Evolutionary conservation across 2,113 vertebrate genomes (phyloP).

Genomic region (Amazona vittata): DNA sequence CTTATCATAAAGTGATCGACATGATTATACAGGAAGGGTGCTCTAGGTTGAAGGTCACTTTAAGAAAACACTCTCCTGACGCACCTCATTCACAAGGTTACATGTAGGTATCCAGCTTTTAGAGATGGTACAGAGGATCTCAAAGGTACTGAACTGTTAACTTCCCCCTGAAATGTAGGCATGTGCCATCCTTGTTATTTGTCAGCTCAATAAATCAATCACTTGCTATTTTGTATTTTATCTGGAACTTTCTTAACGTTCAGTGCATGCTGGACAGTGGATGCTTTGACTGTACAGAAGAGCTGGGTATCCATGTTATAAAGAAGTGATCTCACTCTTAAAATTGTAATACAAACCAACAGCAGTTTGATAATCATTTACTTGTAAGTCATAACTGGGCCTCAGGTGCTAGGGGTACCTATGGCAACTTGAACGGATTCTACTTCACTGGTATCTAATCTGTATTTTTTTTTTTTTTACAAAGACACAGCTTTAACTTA

Average conservation of each 20-base stretch:
- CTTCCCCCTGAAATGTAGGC: background rate
- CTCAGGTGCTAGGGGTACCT: background rate
- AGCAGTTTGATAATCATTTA: background rate
- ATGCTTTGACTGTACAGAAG: background rate
- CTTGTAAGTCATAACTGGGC: background rate
- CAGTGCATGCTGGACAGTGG: background rate
- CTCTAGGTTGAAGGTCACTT: background rate
- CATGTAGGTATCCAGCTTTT: background rate
- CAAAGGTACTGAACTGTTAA: background rate
- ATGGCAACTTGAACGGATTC: background rate
- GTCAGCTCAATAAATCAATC: conserved; percentile 55
- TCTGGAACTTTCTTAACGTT: background rate
- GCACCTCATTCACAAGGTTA: background rate
- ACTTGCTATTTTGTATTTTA: conserved; percentile 20
- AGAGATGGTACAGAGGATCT: background rate
- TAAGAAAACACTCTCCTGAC: background rate
- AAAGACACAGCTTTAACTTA: background rate
- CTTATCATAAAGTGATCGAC: background rate
- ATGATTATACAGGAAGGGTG: background rate
- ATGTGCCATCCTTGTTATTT: conserved; percentile 42
- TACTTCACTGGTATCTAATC: background rate
- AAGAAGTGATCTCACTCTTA: background rate
- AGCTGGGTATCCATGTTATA: background rate
- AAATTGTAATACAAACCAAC: background rate
- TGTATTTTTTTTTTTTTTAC: background rate